These are phyloP conservation scores for Lamellibrachia satsuma DNA, from an alignment of 2,888 invertebrate species.

Conservation along the genomic window DNA sequence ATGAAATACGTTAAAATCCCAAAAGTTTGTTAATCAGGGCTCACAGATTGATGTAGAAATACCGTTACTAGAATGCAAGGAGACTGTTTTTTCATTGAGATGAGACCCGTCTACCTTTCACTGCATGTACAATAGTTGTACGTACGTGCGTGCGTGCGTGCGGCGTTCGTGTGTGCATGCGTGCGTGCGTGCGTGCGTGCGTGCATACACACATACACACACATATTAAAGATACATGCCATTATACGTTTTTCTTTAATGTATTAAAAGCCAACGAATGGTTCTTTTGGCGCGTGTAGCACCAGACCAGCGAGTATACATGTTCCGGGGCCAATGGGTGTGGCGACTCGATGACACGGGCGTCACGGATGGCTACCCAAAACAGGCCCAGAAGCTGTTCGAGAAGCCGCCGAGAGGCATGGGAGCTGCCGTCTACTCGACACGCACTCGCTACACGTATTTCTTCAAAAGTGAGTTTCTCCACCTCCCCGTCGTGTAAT, in stretches of 20 bases:
- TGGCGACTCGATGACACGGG: constrained; percentile 44
- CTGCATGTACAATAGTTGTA: too few species aligned
- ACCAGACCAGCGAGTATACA: constrained; percentile 40
- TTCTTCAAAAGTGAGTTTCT: constrained; percentile 57
- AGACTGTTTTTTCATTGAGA: too few species aligned
- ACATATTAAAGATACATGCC: too few species aligned
- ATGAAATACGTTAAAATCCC: too few species aligned
- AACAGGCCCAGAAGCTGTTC: constrained; percentile 46
- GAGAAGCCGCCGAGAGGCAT: constrained; percentile 48
- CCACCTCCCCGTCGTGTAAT: neutral
- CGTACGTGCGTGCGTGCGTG: neutral
- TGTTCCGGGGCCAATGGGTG: constrained; percentile 38
- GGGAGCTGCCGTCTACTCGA: constrained; percentile 56
- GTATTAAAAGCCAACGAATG: neutral
- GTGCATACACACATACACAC: too few species aligned
- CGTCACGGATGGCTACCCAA: constrained; percentile 50
- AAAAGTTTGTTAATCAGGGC: too few species aligned
- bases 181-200: neutral
- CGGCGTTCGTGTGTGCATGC: neutral
- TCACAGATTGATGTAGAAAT: too few species aligned
- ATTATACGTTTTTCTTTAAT: neutral
- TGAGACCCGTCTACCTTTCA: too few species aligned
- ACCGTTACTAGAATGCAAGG: too few species aligned
- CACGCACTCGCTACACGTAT: constrained; percentile 49
- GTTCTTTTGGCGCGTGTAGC: constrained; percentile 31